Base-by-base conservation (phyloP, 2,113 vertebrate genomes). In the Rhabdomys dilectus region DNA sequence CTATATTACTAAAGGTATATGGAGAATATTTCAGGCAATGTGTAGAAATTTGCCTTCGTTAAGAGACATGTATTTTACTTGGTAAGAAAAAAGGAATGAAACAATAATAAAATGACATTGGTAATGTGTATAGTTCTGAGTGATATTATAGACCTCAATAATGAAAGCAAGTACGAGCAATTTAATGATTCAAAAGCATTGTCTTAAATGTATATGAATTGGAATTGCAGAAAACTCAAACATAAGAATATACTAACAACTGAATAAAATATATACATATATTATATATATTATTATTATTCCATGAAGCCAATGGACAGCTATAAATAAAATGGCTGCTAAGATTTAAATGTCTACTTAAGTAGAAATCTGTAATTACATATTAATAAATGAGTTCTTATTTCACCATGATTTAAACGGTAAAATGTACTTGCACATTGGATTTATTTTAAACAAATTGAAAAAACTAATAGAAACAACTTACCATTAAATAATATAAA, bases 1-100 rank as follows among this genome's bases (percentile, higher is more conserved):
- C 89, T 91, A 31, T 66, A 78, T 97, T 80, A 91, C 53, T 36
- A 93, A 93, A 89, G 91, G 10, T 77, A 17, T 82, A 34, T 92
- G 96, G 36, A 98, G 97, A 98, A 96, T 95, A 76, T 97, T 42
- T 68, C 42, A 68, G 84, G 89, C 84, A 95, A 68, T 97, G 56
- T 85, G 56, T 91, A 91, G 93, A 62, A 95, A 98, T 97, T 89
- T 96, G 90, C 10, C 96, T 98, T 97, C 94, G 16, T 77, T 66
- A 22, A 95, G 96, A 73, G 78, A 86, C 76, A 70, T 53, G 76
- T 60, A 97, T 92, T 97, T 94, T 92, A 95, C 96, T 95, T 84
- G 97, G 89, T 81, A 96, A 89, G 92, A 95, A 97, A 39, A 42
- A 64, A 53, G n/a, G 17, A 42, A 10, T 0, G 15, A 10, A 3